Evolutionary conservation across 2,888 invertebrate genomes (phyloP).

Genomic region (Pasiphila rectangulata): DNA sequence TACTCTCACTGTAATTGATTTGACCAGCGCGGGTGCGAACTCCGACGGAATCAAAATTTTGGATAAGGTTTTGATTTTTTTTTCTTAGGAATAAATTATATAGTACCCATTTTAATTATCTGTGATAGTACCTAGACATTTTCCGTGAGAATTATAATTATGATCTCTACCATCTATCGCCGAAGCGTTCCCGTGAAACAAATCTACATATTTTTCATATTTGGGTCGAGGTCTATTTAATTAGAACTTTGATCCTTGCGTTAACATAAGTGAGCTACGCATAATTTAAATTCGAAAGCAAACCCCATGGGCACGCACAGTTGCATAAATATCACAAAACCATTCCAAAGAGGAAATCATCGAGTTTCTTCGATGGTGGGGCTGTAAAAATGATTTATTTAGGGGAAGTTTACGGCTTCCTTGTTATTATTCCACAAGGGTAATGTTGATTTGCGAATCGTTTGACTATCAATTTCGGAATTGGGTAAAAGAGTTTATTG

Average conservation of each 20-base stretch:
- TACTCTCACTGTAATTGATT: too few species aligned
- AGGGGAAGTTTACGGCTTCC: constrained; percentile 19
- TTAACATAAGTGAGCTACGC: not conserved
- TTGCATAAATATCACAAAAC: constrained; percentile 18
- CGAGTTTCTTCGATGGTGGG: constrained; percentile 10
- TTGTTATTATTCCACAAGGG: constrained; percentile 22
- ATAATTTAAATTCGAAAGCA: not conserved
- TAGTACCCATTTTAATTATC: too few species aligned
- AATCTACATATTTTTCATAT: too few species aligned
- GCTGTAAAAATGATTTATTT: constrained; percentile 25
- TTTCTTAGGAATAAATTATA: too few species aligned
- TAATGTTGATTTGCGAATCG: constrained; percentile 25
- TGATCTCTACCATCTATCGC: too few species aligned
- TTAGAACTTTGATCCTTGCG: not conserved
- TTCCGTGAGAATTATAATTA: too few species aligned
- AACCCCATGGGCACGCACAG: not conserved
- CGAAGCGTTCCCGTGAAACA: too few species aligned
- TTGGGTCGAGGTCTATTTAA: not conserved
- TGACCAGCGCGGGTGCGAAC: too few species aligned
- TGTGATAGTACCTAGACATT: too few species aligned
- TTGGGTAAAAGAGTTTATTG: constrained; percentile 13
- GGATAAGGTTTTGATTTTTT: too few species aligned
- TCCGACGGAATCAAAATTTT: too few species aligned
- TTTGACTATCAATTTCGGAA: constrained; percentile 18
- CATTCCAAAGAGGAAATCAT: constrained; percentile 16